These are phyloP conservation scores for Drosophila nigromelanica DNA, from an alignment of 1,140 invertebrate species.

Conservation along the genomic window DNA sequence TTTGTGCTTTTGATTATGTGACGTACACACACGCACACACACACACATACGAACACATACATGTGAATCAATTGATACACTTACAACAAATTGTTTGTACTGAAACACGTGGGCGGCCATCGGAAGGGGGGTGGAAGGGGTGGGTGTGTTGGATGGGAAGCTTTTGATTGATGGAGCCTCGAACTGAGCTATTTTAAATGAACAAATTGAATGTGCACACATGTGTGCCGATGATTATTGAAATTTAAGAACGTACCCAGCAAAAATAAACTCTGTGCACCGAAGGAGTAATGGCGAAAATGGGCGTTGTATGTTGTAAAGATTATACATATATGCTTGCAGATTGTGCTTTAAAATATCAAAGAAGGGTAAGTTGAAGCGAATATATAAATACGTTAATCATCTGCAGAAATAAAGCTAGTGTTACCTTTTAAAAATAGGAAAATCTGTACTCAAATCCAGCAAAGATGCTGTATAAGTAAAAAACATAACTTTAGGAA, in stretches of 20 bases:
- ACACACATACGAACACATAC: constrained; percentile 11
- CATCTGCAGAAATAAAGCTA: too few relatives aligned
- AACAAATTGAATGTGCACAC: constrained; percentile 70
- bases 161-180: constrained; percentile 70
- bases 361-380: too few relatives aligned
- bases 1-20: constrained; percentile 83
- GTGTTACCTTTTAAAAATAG: too few relatives aligned
- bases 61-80: constrained; percentile 68
- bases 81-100: constrained; percentile 76
- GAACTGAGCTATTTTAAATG: constrained; percentile 76
- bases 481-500: too few relatives aligned
- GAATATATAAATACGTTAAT: too few relatives aligned
- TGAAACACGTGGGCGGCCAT: constrained; percentile 51
- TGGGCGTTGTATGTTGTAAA: neutral
- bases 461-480: too few relatives aligned
- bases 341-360: neutral
- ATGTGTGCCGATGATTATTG: constrained; percentile 46
- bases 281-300: neutral
- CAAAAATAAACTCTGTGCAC: neutral
- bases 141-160: constrained; percentile 5
- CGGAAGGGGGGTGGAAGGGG: neutral
- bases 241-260: constrained; percentile 47
- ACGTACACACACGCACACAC: constrained; percentile 38
- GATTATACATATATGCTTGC: neutral
- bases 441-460: too few relatives aligned